Conservation (phyloP, 1,140 invertebrate species). For the Marisa cornuarietis region DNA sequence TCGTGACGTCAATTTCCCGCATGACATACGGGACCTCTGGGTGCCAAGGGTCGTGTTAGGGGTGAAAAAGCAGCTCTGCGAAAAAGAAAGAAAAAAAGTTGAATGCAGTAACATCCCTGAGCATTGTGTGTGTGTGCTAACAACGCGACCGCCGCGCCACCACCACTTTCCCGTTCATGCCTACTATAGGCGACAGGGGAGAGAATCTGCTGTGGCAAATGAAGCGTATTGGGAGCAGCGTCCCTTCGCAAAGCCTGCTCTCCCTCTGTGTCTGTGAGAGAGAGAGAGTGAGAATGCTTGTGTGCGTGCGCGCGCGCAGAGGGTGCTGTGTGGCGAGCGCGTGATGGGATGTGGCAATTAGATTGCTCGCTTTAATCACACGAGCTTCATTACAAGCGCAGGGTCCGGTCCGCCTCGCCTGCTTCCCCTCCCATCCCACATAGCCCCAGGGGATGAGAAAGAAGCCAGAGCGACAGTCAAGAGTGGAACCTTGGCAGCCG, state of each 20-base stretch:
- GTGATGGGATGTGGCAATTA: constrained; percentile 2
- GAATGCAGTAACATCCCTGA: not conserved
- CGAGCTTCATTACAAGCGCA: constrained; percentile 1
- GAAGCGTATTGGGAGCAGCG: not conserved
- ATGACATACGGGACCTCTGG: not conserved
- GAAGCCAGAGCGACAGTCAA: not conserved
- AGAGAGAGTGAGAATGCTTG: too few species aligned
- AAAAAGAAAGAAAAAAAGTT: not conserved
- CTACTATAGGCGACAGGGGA: not conserved
- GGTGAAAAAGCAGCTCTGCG: not conserved
- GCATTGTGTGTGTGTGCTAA: not conserved
- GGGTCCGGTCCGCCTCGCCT: not conserved
- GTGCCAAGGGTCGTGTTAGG: not conserved
- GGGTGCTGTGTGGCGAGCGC: not conserved
- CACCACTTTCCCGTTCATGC: not conserved
- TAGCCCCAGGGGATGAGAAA: not conserved
- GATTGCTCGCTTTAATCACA: constrained; percentile 1
- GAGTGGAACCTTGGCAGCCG: not conserved
- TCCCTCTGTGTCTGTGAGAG: not conserved
- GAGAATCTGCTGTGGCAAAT: constrained; percentile 2
- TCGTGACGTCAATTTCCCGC: constrained; percentile 6
- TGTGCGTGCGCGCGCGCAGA: too few species aligned
- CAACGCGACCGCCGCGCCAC: not conserved
- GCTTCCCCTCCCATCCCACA: not conserved
- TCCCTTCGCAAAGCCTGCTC: not conserved